Percentiles rank a stretch among this genome's conserved stretches.
Conservation (phyloP, 2,888 invertebrate species). For the Pelosia muscerda region DNA sequence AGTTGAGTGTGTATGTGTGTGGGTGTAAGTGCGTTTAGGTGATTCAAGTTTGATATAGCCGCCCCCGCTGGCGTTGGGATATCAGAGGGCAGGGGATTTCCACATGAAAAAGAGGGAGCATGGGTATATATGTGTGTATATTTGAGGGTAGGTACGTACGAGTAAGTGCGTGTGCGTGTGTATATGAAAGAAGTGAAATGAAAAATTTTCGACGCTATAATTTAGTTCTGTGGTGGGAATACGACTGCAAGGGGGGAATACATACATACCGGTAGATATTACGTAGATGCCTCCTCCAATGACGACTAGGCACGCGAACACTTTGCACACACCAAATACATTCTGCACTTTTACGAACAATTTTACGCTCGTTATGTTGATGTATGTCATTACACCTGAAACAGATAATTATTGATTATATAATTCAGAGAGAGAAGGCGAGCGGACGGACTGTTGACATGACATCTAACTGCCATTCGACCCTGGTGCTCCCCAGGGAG, state of each 20-base stretch:
- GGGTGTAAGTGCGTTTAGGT: not conserved
- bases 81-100: not conserved
- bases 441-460: too few species aligned
- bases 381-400: constrained; percentile 91
- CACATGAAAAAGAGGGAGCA: not conserved
- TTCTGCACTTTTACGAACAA: constrained; percentile 93
- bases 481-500: too few species aligned
- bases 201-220: too few species aligned
- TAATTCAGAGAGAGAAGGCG: not conserved
- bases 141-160: too few species aligned
- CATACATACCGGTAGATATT: constrained; percentile 84
- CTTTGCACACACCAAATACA: constrained; percentile 92
- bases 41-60: too few species aligned
- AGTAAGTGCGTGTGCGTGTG: too few species aligned
- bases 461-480: too few species aligned
- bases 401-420: constrained; percentile 31
- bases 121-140: not conserved
- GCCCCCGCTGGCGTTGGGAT: too few species aligned
- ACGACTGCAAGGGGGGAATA: not conserved
- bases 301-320: constrained; percentile 91
- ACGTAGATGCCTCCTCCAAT: constrained; percentile 92
- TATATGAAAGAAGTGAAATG: too few species aligned
- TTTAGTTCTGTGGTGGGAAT: too few species aligned
- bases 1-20: not conserved
- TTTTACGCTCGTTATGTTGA: constrained; percentile 92